Percentiles rank a stretch among this genome's conserved stretches.
These are phyloP conservation scores for Nomada flava DNA, from an alignment of 2,888 invertebrate genomes.

Conservation along the genomic window DNA sequence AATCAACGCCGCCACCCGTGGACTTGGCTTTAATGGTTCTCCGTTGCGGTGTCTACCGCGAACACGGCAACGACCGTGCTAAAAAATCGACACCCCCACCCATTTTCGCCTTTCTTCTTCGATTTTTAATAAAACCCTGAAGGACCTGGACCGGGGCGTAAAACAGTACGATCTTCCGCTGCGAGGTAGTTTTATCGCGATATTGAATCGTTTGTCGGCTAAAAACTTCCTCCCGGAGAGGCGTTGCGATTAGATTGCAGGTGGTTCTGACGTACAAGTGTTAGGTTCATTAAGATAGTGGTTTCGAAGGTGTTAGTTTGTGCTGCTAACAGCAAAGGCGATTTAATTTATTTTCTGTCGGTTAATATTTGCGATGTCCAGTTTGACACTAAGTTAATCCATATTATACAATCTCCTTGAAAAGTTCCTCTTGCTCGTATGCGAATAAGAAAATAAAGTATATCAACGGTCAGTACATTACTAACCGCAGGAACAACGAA, in stretches of 20 bases:
- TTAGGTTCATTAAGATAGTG: background rate
- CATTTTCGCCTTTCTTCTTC: constrained; percentile 14
- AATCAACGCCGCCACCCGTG: constrained; percentile 61
- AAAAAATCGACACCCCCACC: constrained; percentile 29
- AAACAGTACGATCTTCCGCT: constrained; percentile 21
- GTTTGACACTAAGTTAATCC: no score
- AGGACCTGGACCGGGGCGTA: background rate
- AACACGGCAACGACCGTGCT: constrained; percentile 10
- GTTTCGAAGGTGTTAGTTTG: no score
- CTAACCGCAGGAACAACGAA: background rate
- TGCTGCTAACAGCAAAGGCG: no score
- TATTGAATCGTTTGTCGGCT: background rate
- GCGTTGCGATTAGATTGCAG: no score
- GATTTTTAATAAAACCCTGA: constrained; percentile 38
- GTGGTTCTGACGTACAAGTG: no score
- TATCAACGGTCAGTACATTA: background rate
- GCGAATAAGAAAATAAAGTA: background rate
- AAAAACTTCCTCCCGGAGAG: background rate
- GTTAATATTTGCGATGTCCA: no score
- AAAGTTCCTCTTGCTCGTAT: background rate
- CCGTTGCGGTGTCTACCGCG: constrained; percentile 47
- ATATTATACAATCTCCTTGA: background rate
- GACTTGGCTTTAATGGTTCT: constrained; percentile 63
- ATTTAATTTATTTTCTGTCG: no score
- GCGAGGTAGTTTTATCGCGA: background rate